Evolutionary conservation across 1,140 invertebrate species (phyloP), one percentile per base, ranked within the genome.

Genomic region (Drosophila santomea): DNA sequence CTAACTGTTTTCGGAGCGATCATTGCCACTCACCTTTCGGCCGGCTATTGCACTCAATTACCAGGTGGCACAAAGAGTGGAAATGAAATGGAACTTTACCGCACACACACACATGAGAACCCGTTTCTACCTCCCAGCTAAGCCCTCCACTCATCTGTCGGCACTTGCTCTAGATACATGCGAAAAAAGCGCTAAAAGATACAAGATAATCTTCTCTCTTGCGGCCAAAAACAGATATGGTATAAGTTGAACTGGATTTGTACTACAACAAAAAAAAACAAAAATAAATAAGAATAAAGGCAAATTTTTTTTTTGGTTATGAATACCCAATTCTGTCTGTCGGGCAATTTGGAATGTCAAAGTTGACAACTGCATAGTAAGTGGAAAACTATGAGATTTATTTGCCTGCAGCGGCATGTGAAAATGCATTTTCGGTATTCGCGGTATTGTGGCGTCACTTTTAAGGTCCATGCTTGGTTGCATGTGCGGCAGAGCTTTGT

Each of bases 1-100:
- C 79, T 86, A 89, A 86, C 83, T 86, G 84, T 86, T 86, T 71
- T 67, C 66, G 45, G 54, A 58, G 60, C 66, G 71, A 59, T 63
- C 74, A 57, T 58, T 75, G 51, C 68, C 66, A 28, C 68, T 72
- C 66, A 72, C 68, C 68, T 72, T 72, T 71, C 45, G 52, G 36
- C 61, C 73, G 73, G 73, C 15, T 76, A 76, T 76, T 76, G 80
- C 55, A 50, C 62, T 60, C 74, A 72, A 82, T 72, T 62, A 50
- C 50, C 78, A 67, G 67, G 55, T 76, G 80, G 44, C 68, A 58
- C 59, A 54, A 59, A 74, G 41, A 74, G 67, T 32, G 47, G 28
- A 66, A 68, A 61, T 67, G 74, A 48, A 85, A 78, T 85, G 63
- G 73, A 66, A 78, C 73, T 79, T 66, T 75, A 67, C 75, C 64